These are phyloP conservation scores for Rhopalosiphum maidis DNA, from an alignment of 1,140 invertebrate genomes.

Conservation along the genomic window DNA sequence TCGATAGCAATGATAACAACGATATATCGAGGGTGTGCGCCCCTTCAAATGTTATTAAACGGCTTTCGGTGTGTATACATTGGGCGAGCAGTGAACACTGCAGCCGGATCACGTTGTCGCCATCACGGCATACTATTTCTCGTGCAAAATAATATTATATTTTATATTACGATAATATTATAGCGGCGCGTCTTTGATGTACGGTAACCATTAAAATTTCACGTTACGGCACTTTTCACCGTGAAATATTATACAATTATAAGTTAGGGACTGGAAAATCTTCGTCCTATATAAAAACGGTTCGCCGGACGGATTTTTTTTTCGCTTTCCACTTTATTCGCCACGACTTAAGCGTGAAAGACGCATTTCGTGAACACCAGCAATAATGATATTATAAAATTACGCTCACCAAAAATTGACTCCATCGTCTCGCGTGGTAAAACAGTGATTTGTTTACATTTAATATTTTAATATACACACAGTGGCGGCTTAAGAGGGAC, in stretches of 20 bases:
- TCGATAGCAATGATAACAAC: not conserved
- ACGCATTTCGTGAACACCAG: not conserved
- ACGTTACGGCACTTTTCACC: not conserved
- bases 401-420: not conserved
- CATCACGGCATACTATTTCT: not conserved
- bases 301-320: not conserved
- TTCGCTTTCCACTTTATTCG: not conserved
- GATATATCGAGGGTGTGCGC: not conserved
- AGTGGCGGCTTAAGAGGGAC: not conserved
- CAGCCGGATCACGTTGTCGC: not conserved
- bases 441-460: not conserved
- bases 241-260: slow-evolving; percentile 14
- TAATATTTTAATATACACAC: not conserved
- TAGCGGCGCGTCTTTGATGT: not conserved
- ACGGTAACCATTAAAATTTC: not conserved
- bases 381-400: not conserved
- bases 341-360: not conserved
- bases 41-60: not conserved
- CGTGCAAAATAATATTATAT: not conserved
- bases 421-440: not conserved
- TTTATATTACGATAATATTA: not conserved
- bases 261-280: not conserved
- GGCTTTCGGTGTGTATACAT: not conserved
- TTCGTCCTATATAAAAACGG: not conserved
- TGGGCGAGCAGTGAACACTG: not conserved